These are phyloP conservation scores for Scyliorhinus canicula DNA, from an alignment of 2,797 vertebrate genomes.

Conservation along the genomic window DNA sequence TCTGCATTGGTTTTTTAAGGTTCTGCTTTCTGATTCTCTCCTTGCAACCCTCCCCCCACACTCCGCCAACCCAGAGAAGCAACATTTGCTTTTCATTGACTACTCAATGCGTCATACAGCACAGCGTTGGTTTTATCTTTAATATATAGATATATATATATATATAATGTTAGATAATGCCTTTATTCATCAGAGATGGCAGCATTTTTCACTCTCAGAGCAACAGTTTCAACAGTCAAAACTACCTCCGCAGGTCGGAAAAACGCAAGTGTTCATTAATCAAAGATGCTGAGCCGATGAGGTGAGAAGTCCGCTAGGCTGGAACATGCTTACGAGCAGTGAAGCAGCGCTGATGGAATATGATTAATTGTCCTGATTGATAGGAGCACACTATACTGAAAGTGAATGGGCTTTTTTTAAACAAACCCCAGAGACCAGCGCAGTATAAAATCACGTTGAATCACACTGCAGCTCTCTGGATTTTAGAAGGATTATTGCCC, in stretches of 20 bases:
- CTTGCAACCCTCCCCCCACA: no score
- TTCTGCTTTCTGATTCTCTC: background rate
- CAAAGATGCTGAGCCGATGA: background rate
- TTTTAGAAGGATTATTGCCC: conserved; percentile 21
- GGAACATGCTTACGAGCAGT: background rate
- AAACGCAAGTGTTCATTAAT: background rate
- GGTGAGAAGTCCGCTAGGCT: background rate
- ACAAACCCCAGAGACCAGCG: background rate
- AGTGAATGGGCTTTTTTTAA: background rate
- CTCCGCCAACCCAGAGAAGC: background rate
- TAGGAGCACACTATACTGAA: background rate
- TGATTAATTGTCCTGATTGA: conserved; percentile 4
- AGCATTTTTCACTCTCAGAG: background rate
- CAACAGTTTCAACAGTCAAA: background rate
- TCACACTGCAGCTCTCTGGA: background rate
- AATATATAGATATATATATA: background rate
- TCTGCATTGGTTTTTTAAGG: background rate
- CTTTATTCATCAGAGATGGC: background rate
- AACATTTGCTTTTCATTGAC: background rate
- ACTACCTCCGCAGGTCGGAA: background rate
- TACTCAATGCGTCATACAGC: background rate
- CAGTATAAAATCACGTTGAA: background rate
- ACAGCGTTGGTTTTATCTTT: background rate
- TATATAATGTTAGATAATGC: background rate
- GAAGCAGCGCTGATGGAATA: background rate